Evolutionary conservation across 2,113 vertebrate genomes (phyloP).

Genomic region (Apteryx owenii): DNA sequence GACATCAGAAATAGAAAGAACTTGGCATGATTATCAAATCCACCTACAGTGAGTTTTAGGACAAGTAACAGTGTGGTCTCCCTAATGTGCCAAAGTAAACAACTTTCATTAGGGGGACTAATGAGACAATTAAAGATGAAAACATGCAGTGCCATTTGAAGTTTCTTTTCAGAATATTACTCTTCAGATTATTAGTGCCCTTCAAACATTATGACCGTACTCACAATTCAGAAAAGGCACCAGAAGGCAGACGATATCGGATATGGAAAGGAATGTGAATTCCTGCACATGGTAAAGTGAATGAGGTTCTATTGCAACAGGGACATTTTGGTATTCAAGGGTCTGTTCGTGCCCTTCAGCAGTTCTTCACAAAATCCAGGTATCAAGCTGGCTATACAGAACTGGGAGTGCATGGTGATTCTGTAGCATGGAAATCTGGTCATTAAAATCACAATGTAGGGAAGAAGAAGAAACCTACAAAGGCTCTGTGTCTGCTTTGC

Average conservation of each 20-base stretch:
- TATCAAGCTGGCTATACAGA: background rate
- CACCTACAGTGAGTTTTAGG: slow-evolving; percentile 40
- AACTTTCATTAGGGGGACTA: background rate
- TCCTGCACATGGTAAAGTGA: background rate
- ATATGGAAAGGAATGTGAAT: background rate
- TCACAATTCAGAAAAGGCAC: background rate
- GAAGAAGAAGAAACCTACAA: background rate
- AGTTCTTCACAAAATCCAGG: background rate
- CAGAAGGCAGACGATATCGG: background rate
- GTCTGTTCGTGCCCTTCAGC: background rate
- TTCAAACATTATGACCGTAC: background rate
- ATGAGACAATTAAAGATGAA: background rate
- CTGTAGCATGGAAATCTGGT: background rate
- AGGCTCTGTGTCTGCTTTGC: background rate
- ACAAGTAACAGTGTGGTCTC: slow-evolving; percentile 18
- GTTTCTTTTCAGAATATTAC: background rate
- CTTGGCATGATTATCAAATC: slow-evolving; percentile 18
- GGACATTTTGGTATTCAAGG: background rate
- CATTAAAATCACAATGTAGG: background rate
- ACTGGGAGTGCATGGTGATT: background rate
- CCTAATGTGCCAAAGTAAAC: slow-evolving; percentile 37
- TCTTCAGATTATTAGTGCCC: background rate
- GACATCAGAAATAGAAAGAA: slow-evolving; percentile 10
- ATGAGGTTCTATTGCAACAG: background rate
- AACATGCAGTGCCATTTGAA: background rate